phyloP scores from a whole-genome alignment of 1,140 invertebrate genomes.

The Lordiphosa mommai region DNA sequence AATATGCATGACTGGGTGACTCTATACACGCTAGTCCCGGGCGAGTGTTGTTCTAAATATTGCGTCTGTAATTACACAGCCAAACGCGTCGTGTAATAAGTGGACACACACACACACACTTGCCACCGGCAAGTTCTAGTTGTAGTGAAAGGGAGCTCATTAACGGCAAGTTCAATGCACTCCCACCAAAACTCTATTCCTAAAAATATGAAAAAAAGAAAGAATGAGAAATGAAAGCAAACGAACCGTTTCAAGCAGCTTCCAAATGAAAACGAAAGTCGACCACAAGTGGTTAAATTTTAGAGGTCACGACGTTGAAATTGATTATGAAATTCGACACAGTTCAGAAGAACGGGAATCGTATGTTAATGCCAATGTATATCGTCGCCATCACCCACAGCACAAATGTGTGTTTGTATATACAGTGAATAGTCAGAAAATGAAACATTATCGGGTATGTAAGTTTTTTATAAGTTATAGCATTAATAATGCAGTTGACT shows the following conservation, averaged over 20 bases:
- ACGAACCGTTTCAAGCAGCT: slow-evolving; percentile 41
- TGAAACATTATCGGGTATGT: background rate
- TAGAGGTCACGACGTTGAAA: slow-evolving; percentile 43
- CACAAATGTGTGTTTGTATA: background rate
- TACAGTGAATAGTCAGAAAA: background rate
- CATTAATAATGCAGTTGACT: too few relatives aligned
- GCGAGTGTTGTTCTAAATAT: slow-evolving; percentile 32
- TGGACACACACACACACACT: slow-evolving; percentile 42
- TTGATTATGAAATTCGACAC: slow-evolving; percentile 48
- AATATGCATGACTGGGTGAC: slow-evolving; percentile 26
- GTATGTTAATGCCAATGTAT: background rate
- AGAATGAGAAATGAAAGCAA: slow-evolving; percentile 17
- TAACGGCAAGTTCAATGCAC: slow-evolving; percentile 41
- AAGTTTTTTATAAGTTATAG: too few relatives aligned
- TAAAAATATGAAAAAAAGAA: slow-evolving; percentile 6
- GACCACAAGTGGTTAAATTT: slow-evolving; percentile 47
- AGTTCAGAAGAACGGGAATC: slow-evolving; percentile 12
- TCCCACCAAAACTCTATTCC: background rate
- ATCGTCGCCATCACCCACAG: too few relatives aligned
- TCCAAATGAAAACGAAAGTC: slow-evolving; percentile 58
- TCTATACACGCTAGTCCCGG: background rate
- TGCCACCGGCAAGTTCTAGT: background rate
- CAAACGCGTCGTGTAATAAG: slow-evolving; percentile 52
- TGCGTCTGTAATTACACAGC: slow-evolving; percentile 35
- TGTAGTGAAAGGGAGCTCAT: background rate